Conservation (phyloP, 2,888 invertebrate genomes). For the Dimorphilus gyrociliatus region DNA sequence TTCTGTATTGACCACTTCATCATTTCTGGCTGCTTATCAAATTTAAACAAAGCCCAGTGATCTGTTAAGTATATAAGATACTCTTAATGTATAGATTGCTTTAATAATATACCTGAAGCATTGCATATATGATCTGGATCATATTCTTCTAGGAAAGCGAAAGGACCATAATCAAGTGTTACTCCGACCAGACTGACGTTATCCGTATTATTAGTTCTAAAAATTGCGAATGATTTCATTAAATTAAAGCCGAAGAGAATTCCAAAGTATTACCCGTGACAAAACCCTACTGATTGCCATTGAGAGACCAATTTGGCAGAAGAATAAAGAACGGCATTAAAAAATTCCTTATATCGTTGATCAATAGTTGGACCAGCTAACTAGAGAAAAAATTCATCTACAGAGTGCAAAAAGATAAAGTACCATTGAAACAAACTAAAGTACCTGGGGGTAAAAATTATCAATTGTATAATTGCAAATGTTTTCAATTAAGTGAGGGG, state of each 20-base stretch:
- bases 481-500: slow-evolving; percentile 40
- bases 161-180: slow-evolving; percentile 6
- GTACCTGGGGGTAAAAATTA: slow-evolving; percentile 43
- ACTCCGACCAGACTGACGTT: slow-evolving; percentile 4
- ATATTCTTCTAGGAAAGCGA: slow-evolving; percentile 5
- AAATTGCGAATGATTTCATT: neutral
- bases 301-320: slow-evolving; percentile 2
- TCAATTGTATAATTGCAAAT: slow-evolving; percentile 45
- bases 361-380: neutral
- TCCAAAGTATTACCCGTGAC: slow-evolving; percentile 5
- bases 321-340: neutral
- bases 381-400: neutral
- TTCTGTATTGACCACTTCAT: neutral
- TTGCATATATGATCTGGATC: slow-evolving; percentile 5
- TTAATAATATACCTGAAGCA: slow-evolving; percentile 3
- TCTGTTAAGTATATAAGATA: slow-evolving; percentile 2
- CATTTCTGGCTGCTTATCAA: slow-evolving; percentile 2
- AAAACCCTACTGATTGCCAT: slow-evolving; percentile 4
- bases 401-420: neutral
- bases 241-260: neutral
- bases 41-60: slow-evolving; percentile 2
- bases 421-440: neutral
- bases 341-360: neutral
- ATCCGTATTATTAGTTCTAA: slow-evolving; percentile 5
- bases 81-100: neutral